Evolutionary conservation across 1,140 invertebrate genomes (phyloP).

Genomic region (Drosophila biarmipes): DNA sequence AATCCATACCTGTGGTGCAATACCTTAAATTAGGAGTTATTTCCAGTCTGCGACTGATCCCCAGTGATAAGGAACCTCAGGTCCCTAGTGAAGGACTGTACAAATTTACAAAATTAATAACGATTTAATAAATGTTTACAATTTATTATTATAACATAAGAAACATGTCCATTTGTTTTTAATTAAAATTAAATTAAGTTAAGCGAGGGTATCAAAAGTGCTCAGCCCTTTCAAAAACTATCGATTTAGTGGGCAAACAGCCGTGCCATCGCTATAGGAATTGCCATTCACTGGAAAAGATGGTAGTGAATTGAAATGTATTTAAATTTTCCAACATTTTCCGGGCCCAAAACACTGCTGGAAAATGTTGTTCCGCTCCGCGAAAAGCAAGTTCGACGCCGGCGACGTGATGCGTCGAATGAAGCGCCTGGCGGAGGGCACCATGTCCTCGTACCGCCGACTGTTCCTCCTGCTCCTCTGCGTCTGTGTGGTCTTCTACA

Average conservation of each 20-base stretch:
- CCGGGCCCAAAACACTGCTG: constrained; percentile 17
- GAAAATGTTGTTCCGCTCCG: constrained; percentile 80
- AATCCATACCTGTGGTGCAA: background rate
- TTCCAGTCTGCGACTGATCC: constrained; percentile 2
- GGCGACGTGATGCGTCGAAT: constrained; percentile 86
- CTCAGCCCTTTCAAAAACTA: background rate
- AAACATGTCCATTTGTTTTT: no score
- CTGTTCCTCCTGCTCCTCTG: constrained; percentile 87
- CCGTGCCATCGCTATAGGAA: constrained; percentile 2
- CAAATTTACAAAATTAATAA: background rate
- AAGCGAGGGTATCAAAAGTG: background rate
- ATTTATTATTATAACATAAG: background rate
- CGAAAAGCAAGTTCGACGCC: constrained; percentile 84
- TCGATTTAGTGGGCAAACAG: background rate
- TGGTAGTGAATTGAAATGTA: constrained; percentile 38
- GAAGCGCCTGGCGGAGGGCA: constrained; percentile 87
- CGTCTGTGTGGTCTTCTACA: constrained; percentile 87
- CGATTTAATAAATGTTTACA: background rate
- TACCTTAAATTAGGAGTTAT: background rate
- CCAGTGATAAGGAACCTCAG: constrained; percentile 1
- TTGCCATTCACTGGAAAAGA: constrained; percentile 21
- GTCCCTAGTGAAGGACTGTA: background rate
- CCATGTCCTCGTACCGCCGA: constrained; percentile 88
- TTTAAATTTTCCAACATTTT: constrained; percentile 47
- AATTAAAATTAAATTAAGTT: no score